Evolutionary conservation across 2,888 invertebrate species (phyloP), one percentile per base, ranked within the genome.

Genomic region (Trichogramma dendrolimi): DNA sequence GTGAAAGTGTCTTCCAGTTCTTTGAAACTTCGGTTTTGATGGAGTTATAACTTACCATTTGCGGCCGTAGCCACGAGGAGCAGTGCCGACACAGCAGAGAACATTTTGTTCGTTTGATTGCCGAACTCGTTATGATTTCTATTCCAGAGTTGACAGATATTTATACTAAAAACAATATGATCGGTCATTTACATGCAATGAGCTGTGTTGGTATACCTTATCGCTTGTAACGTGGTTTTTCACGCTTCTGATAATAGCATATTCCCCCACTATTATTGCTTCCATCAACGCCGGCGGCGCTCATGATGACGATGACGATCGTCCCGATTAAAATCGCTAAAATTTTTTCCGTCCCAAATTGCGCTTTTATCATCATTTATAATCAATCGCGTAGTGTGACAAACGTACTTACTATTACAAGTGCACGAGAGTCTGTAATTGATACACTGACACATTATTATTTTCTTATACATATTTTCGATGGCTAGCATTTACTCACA

Each of bases 251-350:
- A 61, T 53, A 61, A 43, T 40, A 49, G 40, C 41, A 5, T 7
- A 42, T 40, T 44, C 27, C 27, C 27, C 27, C 27, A 27, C 27
- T 27, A 27, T 27, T 27, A 27, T 27, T 27, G 27, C 2, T 27
- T 27, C 27, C 27, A 27, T 2, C 27, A 27, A 27, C 27, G 27
- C 27, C 27, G 27, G 27, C 27, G 27, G 27, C 27, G 27, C 27
- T 27, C 27, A 27, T 27, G 27, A 2, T 27, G 27, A 27, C 27
- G 56, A 61, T 56, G 48, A 27, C 38, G 41, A 11, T n/a, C 48
- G 49, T 54, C n/a, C 39, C 8, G 61, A 57, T 58, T 50, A 6
- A 27, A 7, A 61, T 61, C 58, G 14, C n/a, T 41, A 8, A 50
- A 44, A 41, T 10, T 52, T 52, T 47, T 51, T 47, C 10, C 47